Conservation (phyloP, 2,888 invertebrate species). For the Bombylius major region DNA sequence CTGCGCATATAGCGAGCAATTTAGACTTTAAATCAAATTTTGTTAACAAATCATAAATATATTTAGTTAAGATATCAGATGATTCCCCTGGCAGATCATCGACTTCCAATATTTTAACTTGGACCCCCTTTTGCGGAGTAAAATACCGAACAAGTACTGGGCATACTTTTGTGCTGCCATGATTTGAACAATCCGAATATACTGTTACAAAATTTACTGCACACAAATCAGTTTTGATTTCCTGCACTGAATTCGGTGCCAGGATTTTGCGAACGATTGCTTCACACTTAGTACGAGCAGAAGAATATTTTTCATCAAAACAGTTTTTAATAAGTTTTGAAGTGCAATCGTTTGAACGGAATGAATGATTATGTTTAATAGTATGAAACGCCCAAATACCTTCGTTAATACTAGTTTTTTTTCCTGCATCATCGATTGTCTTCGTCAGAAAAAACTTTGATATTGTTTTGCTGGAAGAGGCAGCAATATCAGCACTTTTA, state of each 20-base stretch:
- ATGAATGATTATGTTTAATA: neutral
- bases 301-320: constrained; percentile 6
- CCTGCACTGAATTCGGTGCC: too few relatives aligned
- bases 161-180: constrained; percentile 10
- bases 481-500: neutral
- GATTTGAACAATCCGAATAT: constrained; percentile 11
- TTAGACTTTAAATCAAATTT: too few relatives aligned
- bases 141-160: constrained; percentile 11
- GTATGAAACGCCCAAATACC: neutral
- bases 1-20: too few relatives aligned
- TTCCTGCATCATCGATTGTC: neutral
- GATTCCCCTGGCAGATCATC: too few relatives aligned
- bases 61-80: too few relatives aligned
- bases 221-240: neutral
- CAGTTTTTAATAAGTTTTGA: neutral
- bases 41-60: too few relatives aligned
- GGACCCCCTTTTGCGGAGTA: neutral
- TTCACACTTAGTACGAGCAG: constrained; percentile 5
- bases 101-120: too few relatives aligned
- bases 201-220: constrained; percentile 5
- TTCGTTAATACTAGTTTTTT: neutral
- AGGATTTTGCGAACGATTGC: neutral
- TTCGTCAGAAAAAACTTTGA: neutral
- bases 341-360: neutral
- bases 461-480: neutral